These are phyloP conservation scores for Kobus ellipsiprymnus DNA, from an alignment of 2,113 vertebrate genomes.

Conservation along the genomic window DNA sequence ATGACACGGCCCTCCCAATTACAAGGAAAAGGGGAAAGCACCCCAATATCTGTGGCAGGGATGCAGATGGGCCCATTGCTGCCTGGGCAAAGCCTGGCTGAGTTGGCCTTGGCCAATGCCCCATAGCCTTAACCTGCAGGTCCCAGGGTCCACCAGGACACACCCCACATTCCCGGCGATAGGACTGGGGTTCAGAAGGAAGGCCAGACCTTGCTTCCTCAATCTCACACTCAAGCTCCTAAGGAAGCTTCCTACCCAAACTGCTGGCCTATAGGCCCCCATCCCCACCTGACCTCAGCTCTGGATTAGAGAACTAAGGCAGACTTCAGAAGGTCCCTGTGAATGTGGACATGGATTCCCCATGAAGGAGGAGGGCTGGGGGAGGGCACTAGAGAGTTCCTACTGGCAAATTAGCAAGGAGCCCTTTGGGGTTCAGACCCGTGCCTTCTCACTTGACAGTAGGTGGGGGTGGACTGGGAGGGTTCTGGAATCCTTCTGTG, in stretches of 20 bases:
- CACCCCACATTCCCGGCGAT: neutral
- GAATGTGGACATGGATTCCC: neutral
- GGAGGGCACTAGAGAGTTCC: neutral
- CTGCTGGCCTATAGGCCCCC: neutral
- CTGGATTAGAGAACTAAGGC: neutral
- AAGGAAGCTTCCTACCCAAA: neutral
- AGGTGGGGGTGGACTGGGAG: neutral
- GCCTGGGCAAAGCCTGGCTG: neutral
- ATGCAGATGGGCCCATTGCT: neutral
- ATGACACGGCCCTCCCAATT: neutral
- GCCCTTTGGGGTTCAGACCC: neutral
- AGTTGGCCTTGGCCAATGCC: neutral
- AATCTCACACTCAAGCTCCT: neutral
- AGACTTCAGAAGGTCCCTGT: neutral
- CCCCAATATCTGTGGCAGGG: neutral
- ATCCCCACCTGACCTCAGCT: neutral
- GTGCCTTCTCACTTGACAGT: neutral
- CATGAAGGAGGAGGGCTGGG: neutral
- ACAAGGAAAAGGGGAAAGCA: neutral
- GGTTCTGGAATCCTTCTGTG: neutral
- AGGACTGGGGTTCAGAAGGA: neutral
- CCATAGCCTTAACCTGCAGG: neutral
- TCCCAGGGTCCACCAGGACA: neutral
- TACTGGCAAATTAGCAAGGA: neutral
- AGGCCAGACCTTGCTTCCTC: neutral